Evolutionary conservation across 2,113 vertebrate species (phyloP).

Genomic region (Elaphurus davidianus): DNA sequence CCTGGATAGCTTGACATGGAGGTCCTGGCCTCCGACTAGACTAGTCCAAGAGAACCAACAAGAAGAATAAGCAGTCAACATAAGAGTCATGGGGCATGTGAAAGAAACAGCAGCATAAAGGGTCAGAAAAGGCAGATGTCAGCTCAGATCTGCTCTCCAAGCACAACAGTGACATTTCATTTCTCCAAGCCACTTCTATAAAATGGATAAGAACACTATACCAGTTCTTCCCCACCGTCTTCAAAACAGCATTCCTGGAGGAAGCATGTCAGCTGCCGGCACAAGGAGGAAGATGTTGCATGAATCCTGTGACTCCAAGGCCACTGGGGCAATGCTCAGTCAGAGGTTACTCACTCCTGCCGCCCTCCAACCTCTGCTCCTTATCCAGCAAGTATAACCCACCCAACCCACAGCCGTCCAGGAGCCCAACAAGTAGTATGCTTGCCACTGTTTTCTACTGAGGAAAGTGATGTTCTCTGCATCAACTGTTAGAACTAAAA

Average conservation of each 20-base stretch:
- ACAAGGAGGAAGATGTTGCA: neutral
- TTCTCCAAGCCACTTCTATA: neutral
- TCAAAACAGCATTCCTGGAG: neutral
- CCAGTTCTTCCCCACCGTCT: neutral
- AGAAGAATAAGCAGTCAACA: neutral
- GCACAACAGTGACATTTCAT: neutral
- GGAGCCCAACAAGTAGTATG: neutral
- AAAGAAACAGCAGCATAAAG: neutral
- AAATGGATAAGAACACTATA: neutral
- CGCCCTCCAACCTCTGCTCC: neutral
- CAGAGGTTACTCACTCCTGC: neutral
- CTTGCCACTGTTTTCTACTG: neutral
- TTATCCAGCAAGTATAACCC: neutral
- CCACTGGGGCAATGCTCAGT: neutral
- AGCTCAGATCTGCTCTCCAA: neutral
- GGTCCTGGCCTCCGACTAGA: neutral
- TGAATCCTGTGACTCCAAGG: neutral
- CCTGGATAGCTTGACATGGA: neutral
- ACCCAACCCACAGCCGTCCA: neutral
- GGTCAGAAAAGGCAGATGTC: neutral
- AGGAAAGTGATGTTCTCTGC: neutral
- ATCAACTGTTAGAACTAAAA: constrained; percentile 31
- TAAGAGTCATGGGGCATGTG: rapidly evolving
- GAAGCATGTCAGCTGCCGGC: neutral
- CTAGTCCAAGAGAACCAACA: neutral